phyloP scores from a whole-genome alignment of 2,113 vertebrate genomes.

The Amphiprion percula region DNA sequence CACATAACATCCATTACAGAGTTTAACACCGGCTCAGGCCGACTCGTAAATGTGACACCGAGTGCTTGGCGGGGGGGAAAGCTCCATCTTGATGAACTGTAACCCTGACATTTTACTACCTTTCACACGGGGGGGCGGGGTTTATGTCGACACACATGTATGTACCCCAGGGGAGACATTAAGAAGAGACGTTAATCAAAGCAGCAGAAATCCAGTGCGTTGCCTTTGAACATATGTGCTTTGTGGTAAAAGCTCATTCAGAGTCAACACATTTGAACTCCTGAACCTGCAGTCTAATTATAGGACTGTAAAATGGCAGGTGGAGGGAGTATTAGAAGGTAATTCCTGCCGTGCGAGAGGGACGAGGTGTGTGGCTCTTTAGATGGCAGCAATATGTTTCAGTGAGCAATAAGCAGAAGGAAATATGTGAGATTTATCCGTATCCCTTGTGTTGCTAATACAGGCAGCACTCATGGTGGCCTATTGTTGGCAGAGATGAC shows the following conservation, averaged over 20 bases:
- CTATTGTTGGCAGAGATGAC: conserved; percentile 46
- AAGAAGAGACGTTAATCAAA: conserved; percentile 25
- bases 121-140: not conserved
- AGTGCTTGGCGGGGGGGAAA: not conserved
- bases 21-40: not conserved
- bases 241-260: conserved; percentile 34
- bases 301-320: conserved; percentile 15
- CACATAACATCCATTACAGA: conserved; percentile 8
- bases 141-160: not conserved
- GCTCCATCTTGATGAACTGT: conserved; percentile 27
- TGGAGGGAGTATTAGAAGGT: not conserved
- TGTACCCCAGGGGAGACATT: not conserved
- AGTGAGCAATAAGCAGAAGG: not conserved
- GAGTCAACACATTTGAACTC: conserved; percentile 37
- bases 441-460: conserved; percentile 22
- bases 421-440: conserved; percentile 19
- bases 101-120: conserved; percentile 45
- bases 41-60: conserved; percentile 34
- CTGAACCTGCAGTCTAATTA: conserved; percentile 43
- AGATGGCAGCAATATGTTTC: conserved; percentile 2
- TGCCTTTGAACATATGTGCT: conserved; percentile 7
- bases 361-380: not conserved
- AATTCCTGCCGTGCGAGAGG: conserved; percentile 25
- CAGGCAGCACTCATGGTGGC: conserved; percentile 15
- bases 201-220: not conserved